Percentiles rank a stretch among this genome's conserved stretches.
phyloP scores from a whole-genome alignment of 1,140 invertebrate genomes.

The Rhizoglyphus robini region DNA sequence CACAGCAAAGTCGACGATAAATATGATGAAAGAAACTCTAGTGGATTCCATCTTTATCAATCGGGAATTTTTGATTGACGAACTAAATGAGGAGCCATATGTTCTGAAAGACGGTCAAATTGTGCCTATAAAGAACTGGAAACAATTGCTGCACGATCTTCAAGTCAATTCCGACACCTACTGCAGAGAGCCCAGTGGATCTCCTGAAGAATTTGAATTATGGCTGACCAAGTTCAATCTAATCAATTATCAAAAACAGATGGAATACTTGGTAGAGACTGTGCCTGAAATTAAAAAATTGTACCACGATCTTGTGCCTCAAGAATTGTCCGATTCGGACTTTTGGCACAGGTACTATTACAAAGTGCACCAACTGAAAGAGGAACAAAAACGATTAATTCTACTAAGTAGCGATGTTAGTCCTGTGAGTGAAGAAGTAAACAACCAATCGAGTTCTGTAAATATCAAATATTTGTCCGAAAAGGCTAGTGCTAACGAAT shows the following conservation, averaged over 20 bases:
- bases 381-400: conserved; percentile 35
- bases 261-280: conserved; percentile 36
- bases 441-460: background rate
- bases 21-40: background rate
- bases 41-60: conserved; percentile 8
- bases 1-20: background rate
- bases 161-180: conserved; percentile 37
- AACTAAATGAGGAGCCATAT: conserved; percentile 18
- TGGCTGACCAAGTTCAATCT: conserved; percentile 37
- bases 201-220: conserved; percentile 33
- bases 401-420: background rate
- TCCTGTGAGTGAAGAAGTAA: conserved; percentile 29
- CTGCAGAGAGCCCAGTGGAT: conserved; percentile 33
- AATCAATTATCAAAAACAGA: conserved; percentile 34
- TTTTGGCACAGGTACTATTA: conserved; percentile 42
- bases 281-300: conserved; percentile 34
- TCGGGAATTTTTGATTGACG: background rate
- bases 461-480: background rate
- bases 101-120: conserved; percentile 7
- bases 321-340: conserved; percentile 35
- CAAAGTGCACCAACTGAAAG: conserved; percentile 33
- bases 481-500: background rate
- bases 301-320: conserved; percentile 38
- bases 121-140: conserved; percentile 11
- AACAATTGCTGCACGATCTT: conserved; percentile 35